Evolutionary conservation across 2,113 vertebrate genomes (phyloP).

Genomic region (Lutjanus erythropterus): DNA sequence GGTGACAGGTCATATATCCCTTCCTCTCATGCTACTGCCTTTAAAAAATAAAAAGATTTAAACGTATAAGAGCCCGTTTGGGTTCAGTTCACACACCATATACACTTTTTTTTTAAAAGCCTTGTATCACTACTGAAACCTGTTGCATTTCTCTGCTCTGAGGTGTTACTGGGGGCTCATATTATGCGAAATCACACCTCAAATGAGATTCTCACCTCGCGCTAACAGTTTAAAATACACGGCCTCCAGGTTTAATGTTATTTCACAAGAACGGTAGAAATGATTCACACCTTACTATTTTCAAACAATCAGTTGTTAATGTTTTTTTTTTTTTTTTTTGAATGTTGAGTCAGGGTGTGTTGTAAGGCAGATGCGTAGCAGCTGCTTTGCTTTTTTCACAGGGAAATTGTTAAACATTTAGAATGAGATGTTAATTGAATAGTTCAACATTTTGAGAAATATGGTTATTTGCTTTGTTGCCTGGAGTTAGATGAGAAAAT

Average conservation of each 20-base stretch:
- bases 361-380: neutral
- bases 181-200: constrained; percentile 43
- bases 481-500: neutral
- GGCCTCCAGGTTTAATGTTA: neutral
- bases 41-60: neutral
- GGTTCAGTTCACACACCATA: neutral
- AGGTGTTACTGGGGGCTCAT: neutral
- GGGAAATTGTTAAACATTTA: neutral
- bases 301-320: constrained; percentile 2
- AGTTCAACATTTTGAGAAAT: neutral
- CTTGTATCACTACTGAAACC: neutral
- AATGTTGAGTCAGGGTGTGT: neutral
- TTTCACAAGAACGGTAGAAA: constrained; percentile 5
- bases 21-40: neutral
- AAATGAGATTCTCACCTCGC: constrained; percentile 37
- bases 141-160: neutral
- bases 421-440: neutral
- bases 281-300: constrained; percentile 10
- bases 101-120: neutral
- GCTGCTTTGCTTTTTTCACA: neutral
- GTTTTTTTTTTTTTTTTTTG: neutral
- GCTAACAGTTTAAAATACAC: neutral
- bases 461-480: neutral
- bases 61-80: neutral
- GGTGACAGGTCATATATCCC: neutral